Base-by-base conservation (phyloP, 2,888 invertebrate genomes). In the Drosophila anceps region DNA sequence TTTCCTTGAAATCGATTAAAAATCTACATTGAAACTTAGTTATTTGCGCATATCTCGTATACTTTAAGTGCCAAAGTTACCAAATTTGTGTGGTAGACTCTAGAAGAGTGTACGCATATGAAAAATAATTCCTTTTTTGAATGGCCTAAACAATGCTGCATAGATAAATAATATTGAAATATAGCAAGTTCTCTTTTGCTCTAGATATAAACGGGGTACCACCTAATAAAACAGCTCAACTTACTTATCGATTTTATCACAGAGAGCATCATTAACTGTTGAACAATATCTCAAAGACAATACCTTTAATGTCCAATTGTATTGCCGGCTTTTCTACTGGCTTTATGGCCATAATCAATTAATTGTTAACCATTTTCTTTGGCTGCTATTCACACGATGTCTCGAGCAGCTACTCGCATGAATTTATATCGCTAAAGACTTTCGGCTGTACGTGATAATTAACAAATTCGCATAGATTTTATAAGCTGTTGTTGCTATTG, bases 381-480 rank as follows among this genome's bases (percentile, higher is more conserved):
- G 20, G 62, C 62, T 62, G 51, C 31, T 59, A 53, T 73, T 82
- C 73, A 69, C 69, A 63, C 69, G 66, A 62, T 29, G 31, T 65
- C 41, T 68, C 46, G 33, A 41, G 20, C 44, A 60, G 48, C 62
- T 50, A 70, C 54, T 76, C 63, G 27, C 66, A 31, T 54, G 66
- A 57, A 44, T 53, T 35, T 41, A 64, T 41, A 64, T 55, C 69
- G 66, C 57, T 69, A 62, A 73, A 63, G 63, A 31, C 51, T 31
- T 4, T 35, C 33, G 46, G 43, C 53, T 48, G 65, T 71, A 83
- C 84, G 88, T 79, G 81, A 73, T 84, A 88, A 84, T 86, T 88
- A 88, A 71, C 74, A 58, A 74, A 77, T 88, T 84, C 69, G 86
- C 84, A 73, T 58, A 58, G 57, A 64, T 72, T 61, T 61, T 37